Conservation (phyloP, 2,113 vertebrate species). For the Hipposideros armiger region DNA sequence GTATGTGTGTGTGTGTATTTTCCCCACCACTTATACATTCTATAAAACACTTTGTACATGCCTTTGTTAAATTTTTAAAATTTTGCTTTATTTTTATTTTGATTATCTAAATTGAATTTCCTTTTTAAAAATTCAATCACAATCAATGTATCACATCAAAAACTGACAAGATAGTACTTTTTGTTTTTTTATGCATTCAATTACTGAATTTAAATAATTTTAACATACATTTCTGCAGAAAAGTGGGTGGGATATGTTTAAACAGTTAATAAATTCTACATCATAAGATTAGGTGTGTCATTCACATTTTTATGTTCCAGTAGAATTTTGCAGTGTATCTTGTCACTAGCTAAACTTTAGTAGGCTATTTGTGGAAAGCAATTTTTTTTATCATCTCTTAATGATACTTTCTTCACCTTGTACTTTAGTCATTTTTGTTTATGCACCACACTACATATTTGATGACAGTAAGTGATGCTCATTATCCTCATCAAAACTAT, state of each 20-base stretch:
- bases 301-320: background rate
- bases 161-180: background rate
- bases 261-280: background rate
- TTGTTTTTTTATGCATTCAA: background rate
- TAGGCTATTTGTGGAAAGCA: background rate
- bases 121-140: background rate
- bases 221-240: background rate
- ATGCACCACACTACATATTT: background rate
- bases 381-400: background rate
- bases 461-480: background rate
- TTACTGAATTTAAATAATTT: background rate
- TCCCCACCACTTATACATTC: background rate
- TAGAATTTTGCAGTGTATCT: background rate
- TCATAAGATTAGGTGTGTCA: background rate
- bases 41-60: background rate
- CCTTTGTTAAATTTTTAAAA: background rate
- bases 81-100: background rate
- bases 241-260: background rate
- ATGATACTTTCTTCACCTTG: background rate
- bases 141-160: background rate
- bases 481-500: background rate
- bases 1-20: background rate
- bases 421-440: background rate
- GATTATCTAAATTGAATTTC: background rate
- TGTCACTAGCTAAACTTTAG: background rate